Percentiles rank a stretch among this genome's conserved stretches.
Conservation (phyloP, 2,797 vertebrate genomes). For the Anolis apletophallus region DNA sequence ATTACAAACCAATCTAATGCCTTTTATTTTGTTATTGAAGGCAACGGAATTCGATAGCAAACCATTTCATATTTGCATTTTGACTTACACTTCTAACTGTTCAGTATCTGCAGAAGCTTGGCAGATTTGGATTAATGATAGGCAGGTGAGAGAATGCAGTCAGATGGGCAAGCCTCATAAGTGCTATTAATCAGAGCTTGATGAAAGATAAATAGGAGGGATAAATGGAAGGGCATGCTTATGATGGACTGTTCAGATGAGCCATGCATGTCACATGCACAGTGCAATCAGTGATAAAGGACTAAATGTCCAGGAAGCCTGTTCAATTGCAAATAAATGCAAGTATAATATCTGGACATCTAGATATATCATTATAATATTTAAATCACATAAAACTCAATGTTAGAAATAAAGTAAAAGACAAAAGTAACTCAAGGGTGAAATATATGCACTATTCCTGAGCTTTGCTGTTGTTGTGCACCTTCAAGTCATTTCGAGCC, state of each 20-base stretch:
- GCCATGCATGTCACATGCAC: not conserved
- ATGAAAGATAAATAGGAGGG: constrained; percentile 49
- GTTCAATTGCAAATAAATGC: constrained; percentile 58
- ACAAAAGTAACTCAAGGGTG: constrained; percentile 27
- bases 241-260: not conserved
- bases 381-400: constrained; percentile 24
- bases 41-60: constrained; percentile 33
- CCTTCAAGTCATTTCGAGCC: too few species aligned
- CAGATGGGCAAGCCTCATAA: constrained; percentile 50
- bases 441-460: too few species aligned
- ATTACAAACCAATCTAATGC: constrained; percentile 30
- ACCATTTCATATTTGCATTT: constrained; percentile 29
- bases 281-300: not conserved
- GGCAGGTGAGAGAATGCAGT: constrained; percentile 38
- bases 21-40: constrained; percentile 19
- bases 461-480: too few species aligned
- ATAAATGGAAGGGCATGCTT: constrained; percentile 6
- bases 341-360: constrained; percentile 37
- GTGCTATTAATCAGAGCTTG: constrained; percentile 53
- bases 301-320: not conserved
- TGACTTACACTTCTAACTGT: constrained; percentile 37
- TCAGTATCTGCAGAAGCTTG: constrained; percentile 35
- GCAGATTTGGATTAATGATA: constrained; percentile 49
- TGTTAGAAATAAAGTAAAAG: constrained; percentile 39
- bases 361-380: constrained; percentile 32